Base-by-base conservation (phyloP, 1,140 invertebrate genomes). In the Microplitis demolitor region DNA sequence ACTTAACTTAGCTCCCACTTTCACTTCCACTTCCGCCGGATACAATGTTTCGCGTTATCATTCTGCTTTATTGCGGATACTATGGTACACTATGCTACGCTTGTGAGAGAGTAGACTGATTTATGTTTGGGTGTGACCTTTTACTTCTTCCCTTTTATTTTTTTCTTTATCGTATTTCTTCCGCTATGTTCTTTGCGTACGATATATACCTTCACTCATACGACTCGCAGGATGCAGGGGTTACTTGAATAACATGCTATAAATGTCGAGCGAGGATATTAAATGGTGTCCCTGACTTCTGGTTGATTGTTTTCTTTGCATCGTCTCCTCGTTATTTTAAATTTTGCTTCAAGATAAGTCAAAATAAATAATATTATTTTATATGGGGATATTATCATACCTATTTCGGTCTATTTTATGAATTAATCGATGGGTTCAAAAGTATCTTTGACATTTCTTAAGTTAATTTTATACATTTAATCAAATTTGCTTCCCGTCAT, bases 31-130 rank as follows among this genome's bases (percentile, higher is more conserved):
- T 79, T 79, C 76, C 78, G 76, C 75, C 76, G 78, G 78, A 82
- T 79, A 77, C 77, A 78, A 79, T 78, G 78, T 76, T 76, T 63
- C 75, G 72, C 78, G 76, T 84, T 84, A 83, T 83, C 82, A 72
- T 84, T 80, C 75, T 77, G 77, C 77, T 85, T 84, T 85, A 85
- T 85, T 83, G 79, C 82, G 74, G 75, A 76, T 76, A 79, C 72
- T 75, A 75, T 61, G 67, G 71, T 61, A 71, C 64, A 71, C 62
- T 45, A 6, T 45, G 8, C 53, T 37, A 58, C 39, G 35, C 50
- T 11, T 16, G 3, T 37, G 35, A 35, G 66, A 67, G 66, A 45
- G 39, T 3, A 45, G 39, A 53, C 66, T 67, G 66, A 67, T 67
- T 67, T 67, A 67, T 67, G 66, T 53, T 11, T 14, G 51, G 66